phyloP scores from a whole-genome alignment of 2,113 vertebrate species.

The Numenius arquata region DNA sequence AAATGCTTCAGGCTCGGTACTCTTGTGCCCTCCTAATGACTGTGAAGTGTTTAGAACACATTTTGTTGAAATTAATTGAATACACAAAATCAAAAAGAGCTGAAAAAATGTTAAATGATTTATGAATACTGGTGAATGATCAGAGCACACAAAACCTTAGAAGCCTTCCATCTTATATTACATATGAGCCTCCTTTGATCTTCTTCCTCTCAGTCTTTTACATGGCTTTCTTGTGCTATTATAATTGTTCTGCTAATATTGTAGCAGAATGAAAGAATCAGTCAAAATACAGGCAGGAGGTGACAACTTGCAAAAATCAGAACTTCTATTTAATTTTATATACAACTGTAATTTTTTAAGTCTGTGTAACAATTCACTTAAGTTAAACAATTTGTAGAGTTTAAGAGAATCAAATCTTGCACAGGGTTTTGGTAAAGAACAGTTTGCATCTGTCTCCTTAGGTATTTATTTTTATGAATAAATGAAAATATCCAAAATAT shows the following conservation, averaged over 20 bases:
- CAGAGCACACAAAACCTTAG: slow-evolving; percentile 71
- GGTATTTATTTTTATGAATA: neutral
- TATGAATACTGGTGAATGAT: slow-evolving; percentile 71
- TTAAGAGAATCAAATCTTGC: neutral
- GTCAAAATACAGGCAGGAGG: neutral
- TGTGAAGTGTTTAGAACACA: slow-evolving; percentile 30
- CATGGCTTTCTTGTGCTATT: slow-evolving; percentile 62
- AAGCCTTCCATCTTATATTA: slow-evolving; percentile 67
- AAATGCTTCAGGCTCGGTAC: neutral
- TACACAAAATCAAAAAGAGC: slow-evolving; percentile 70
- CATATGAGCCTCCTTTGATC: slow-evolving; percentile 67
- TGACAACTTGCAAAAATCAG: neutral
- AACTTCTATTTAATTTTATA: neutral
- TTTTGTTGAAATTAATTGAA: slow-evolving; percentile 71
- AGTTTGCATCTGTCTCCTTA: neutral
- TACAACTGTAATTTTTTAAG: neutral
- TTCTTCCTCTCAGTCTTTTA: slow-evolving; percentile 59
- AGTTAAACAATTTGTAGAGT: neutral
- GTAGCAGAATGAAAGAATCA: slow-evolving; percentile 29
- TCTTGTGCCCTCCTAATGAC: neutral
- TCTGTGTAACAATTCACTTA: neutral
- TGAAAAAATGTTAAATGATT: slow-evolving; percentile 66
- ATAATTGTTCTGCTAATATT: slow-evolving; percentile 66
- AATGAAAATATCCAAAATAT: neutral
- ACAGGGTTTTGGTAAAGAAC: neutral